Conservation (phyloP, 2,797 vertebrate genomes). For the Myotis pilosus region DNA sequence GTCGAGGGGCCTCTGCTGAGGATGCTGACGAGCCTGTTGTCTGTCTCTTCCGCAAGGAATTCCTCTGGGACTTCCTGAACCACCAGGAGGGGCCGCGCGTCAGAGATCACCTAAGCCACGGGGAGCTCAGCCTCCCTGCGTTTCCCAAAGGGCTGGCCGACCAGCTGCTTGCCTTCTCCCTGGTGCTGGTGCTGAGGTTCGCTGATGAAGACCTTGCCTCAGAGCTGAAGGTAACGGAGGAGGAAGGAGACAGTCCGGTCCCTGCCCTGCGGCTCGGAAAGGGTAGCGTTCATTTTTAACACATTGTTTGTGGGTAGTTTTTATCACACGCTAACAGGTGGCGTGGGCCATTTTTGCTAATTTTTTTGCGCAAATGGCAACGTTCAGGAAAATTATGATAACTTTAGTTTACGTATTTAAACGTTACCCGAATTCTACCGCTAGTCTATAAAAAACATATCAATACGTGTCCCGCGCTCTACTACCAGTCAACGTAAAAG, state of each 20-base stretch:
- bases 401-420: too few relatives aligned
- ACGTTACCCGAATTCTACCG: too few relatives aligned
- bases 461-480: too few relatives aligned
- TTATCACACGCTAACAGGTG: too few relatives aligned
- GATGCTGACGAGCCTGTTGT: background rate
- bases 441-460: too few relatives aligned
- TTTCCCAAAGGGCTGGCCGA: conserved; percentile 81
- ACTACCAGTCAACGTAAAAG: too few relatives aligned
- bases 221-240: conserved; percentile 73
- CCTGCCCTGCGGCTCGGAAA: background rate
- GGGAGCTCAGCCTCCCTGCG: conserved; percentile 78
- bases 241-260: fast-evolving
- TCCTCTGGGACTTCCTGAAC: conserved; percentile 88
- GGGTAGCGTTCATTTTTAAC: background rate
- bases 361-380: too few relatives aligned
- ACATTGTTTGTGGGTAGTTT: too few relatives aligned
- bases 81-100: conserved; percentile 86
- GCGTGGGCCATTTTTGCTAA: too few relatives aligned
- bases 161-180: conserved; percentile 82
- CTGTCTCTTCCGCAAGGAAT: conserved; percentile 80
- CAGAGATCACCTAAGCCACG: conserved; percentile 86
- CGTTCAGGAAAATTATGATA: too few relatives aligned
- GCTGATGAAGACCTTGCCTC: background rate
- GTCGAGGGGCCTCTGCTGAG: background rate
- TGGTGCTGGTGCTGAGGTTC: conserved; percentile 80